Percentiles rank a stretch among this genome's conserved stretches.
Evolutionary conservation across 2,797 vertebrate genomes (phyloP).

Genomic region (Urocyon cinereoargenteus): DNA sequence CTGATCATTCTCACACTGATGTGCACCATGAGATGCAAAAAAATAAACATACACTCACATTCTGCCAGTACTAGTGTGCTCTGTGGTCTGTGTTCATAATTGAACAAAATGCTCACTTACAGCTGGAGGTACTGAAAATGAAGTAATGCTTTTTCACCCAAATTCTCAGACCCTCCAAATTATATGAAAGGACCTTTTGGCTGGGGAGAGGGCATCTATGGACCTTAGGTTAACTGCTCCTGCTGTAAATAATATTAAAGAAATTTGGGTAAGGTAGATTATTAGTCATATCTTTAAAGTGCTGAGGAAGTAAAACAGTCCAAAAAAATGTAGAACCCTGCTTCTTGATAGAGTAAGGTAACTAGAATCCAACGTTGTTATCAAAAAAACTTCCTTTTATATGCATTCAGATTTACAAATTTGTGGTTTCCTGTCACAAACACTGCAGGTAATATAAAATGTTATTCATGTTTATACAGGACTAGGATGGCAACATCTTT

Average conservation of each 20-base stretch:
- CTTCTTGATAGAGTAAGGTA: not conserved
- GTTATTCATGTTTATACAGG: not conserved
- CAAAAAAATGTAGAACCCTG: not conserved
- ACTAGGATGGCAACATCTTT: not conserved
- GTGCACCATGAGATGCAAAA: not conserved
- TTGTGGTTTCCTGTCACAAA: not conserved
- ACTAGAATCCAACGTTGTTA: slow-evolving; percentile 1
- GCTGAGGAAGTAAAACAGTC: not conserved
- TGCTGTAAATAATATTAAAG: not conserved
- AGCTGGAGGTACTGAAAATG: not conserved
- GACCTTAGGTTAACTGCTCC: not conserved
- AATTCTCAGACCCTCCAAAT: slow-evolving; percentile 10
- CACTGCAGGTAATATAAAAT: not conserved
- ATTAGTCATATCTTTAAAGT: slow-evolving; percentile 32
- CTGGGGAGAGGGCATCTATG: not conserved
- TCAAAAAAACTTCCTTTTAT: not conserved
- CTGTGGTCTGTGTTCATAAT: not conserved
- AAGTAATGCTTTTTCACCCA: slow-evolving; percentile 3
- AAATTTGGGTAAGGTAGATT: slow-evolving; percentile 3
- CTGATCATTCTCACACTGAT: slow-evolving; percentile 10
- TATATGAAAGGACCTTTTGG: not conserved
- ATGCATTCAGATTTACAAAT: not conserved
- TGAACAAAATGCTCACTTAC: not conserved
- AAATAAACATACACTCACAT: not conserved
- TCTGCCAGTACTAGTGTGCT: not conserved